Evolutionary conservation across 2,888 invertebrate species (phyloP).

Genomic region (Tetanocera ferruginea): DNA sequence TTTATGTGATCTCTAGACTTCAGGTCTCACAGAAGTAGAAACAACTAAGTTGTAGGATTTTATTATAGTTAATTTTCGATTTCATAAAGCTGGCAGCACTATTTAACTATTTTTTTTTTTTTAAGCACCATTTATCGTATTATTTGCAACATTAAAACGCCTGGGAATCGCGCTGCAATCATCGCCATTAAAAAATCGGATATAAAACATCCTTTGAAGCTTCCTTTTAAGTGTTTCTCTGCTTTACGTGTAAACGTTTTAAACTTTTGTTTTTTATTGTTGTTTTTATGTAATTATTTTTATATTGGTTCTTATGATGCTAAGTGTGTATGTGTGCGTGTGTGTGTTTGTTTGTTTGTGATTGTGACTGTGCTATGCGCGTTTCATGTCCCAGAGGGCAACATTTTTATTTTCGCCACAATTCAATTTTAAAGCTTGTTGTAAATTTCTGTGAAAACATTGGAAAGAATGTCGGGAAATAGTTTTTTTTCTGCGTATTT

Average conservation of each 20-base stretch:
- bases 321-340: background rate
- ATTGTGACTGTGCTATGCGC: constrained; percentile 2
- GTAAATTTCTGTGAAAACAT: background rate
- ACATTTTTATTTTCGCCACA: constrained; percentile 33
- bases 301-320: background rate
- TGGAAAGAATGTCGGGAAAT: constrained; percentile 9
- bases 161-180: background rate
- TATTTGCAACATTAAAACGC: background rate
- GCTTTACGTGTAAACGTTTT: background rate
- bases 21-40: no score
- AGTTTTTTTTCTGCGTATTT: background rate
- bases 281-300: background rate
- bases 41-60: no score
- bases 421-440: constrained; percentile 23
- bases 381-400: background rate
- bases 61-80: no score
- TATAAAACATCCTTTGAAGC: background rate
- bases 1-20: no score
- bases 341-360: background rate
- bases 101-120: no score
- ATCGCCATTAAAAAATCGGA: background rate
- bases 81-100: no score
- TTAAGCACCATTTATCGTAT: background rate
- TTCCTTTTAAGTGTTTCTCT: background rate
- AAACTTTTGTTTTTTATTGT: background rate